A percentile compares a stretch with the other conserved stretches of the same genome.
Conservation (phyloP, 2,888 invertebrate species). For the Lasioglossum vierecki region DNA sequence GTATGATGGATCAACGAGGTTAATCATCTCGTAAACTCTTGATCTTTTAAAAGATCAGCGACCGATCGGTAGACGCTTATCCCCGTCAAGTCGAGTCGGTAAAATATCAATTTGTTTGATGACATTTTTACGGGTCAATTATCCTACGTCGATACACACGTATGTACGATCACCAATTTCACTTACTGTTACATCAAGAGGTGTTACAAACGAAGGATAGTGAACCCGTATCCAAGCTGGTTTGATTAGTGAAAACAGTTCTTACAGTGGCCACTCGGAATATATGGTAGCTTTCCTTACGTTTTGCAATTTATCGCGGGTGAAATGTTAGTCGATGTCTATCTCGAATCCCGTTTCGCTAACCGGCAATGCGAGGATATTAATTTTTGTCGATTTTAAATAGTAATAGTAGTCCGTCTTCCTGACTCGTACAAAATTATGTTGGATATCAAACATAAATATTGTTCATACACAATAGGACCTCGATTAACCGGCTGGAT, state of each 20-base stretch:
- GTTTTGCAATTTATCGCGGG: slow-evolving; percentile 25
- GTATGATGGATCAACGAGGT: slow-evolving; percentile 26
- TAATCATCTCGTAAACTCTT: slow-evolving; percentile 30
- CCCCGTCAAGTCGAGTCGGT: neutral
- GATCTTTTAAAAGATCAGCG: slow-evolving; percentile 44
- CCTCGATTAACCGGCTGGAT: too few species aligned
- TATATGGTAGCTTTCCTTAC: neutral
- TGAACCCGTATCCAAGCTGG: slow-evolving; percentile 45
- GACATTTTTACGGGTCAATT: slow-evolving; percentile 12
- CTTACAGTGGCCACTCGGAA: slow-evolving; percentile 18
- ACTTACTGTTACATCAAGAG: neutral
- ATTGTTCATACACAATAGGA: neutral
- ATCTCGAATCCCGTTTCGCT: neutral
- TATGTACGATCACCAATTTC: slow-evolving; percentile 1
- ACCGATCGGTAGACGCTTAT: slow-evolving; percentile 13
- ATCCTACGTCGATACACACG: neutral
- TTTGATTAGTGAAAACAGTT: slow-evolving; percentile 53
- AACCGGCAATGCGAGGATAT: neutral
- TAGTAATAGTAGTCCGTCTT: neutral
- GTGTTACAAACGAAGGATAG: slow-evolving; percentile 6
- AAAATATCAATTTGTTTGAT: slow-evolving; percentile 9
- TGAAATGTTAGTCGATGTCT: slow-evolving; percentile 7
- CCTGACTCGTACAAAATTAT: neutral
- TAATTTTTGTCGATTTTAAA: neutral
- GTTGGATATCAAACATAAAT: neutral